Conservation (phyloP, 2,113 vertebrate genomes). For the Zosterops pallidus region DNA sequence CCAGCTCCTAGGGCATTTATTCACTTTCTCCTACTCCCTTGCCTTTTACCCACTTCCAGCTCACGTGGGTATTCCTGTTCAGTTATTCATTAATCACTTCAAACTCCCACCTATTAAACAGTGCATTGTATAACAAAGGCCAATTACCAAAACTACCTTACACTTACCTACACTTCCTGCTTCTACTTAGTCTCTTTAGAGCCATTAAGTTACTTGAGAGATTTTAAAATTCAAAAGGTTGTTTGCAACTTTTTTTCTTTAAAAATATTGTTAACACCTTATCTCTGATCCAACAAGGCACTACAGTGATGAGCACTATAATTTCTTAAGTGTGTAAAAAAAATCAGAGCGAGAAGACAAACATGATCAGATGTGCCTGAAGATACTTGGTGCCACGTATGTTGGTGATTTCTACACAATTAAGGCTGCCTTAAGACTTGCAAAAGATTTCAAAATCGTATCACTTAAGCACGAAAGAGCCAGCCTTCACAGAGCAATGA, state of each 20-base stretch:
- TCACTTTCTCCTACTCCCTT: not conserved
- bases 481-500: not conserved
- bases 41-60: not conserved
- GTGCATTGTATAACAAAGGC: not conserved
- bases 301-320: not conserved
- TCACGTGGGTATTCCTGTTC: not conserved
- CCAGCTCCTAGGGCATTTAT: not conserved
- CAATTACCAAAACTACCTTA: not conserved
- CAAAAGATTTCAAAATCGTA: not conserved
- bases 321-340: not conserved
- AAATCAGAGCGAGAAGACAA: not conserved
- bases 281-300: not conserved
- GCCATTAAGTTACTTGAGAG: not conserved
- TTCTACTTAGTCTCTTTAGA: not conserved
- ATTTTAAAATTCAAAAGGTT: not conserved
- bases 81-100: not conserved
- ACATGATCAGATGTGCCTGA: not conserved
- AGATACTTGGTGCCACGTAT: too few relatives aligned
- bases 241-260: not conserved
- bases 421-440: not conserved
- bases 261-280: not conserved
- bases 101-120: not conserved
- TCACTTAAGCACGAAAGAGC: not conserved
- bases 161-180: not conserved
- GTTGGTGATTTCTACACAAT: not conserved